Percentiles rank a stretch among this genome's conserved stretches.
These are phyloP conservation scores for Eutrigla gurnardus DNA, from an alignment of 2,797 vertebrate species.

Conservation along the genomic window DNA sequence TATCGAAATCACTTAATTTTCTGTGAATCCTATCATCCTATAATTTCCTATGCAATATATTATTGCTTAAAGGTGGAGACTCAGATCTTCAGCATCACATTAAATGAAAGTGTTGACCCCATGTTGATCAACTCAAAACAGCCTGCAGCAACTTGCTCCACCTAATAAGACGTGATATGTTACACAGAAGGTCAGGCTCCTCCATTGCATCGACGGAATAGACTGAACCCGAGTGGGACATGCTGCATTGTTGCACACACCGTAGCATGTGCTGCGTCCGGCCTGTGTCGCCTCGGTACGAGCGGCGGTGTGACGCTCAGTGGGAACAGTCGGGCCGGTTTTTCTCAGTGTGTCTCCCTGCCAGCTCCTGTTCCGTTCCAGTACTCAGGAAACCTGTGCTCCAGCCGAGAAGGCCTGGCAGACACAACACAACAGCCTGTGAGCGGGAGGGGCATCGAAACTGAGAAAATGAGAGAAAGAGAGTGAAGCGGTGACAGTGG, in stretches of 20 bases:
- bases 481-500: constrained; percentile 20
- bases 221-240: constrained; percentile 47
- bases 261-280: constrained; percentile 29
- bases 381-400: constrained; percentile 81
- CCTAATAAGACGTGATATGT: constrained; percentile 25
- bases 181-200: constrained; percentile 29
- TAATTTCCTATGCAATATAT: background rate
- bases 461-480: constrained; percentile 36
- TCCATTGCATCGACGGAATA: constrained; percentile 8
- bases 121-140: background rate
- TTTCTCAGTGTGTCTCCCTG: constrained; percentile 75
- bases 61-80: background rate
- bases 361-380: constrained; percentile 82
- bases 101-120: too few species aligned
- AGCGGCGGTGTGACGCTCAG: constrained; percentile 63
- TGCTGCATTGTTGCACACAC: constrained; percentile 53
- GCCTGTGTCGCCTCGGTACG: constrained; percentile 33
- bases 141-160: background rate
- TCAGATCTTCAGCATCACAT: background rate
- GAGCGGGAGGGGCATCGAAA: constrained; percentile 60
- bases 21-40: background rate
- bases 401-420: constrained; percentile 78
- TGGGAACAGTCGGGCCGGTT: constrained; percentile 77
- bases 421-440: constrained; percentile 81
- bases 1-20: background rate